These are phyloP conservation scores for Silurus meridionalis DNA, from an alignment of 2,113 vertebrate species.

Conservation along the genomic window DNA sequence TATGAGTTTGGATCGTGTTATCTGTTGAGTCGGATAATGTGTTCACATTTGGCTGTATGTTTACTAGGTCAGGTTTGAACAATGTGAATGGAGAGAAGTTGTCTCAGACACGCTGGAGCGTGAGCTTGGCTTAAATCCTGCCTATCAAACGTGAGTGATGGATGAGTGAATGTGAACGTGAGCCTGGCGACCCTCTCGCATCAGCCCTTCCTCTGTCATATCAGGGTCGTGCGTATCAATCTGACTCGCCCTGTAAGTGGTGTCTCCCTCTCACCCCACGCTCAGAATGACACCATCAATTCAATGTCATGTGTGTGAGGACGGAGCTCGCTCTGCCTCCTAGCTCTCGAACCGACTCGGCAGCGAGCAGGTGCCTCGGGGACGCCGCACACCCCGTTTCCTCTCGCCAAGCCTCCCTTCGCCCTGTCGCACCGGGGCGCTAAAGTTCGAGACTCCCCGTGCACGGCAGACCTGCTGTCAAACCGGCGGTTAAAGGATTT, in stretches of 20 bases:
- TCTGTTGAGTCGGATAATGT: background rate
- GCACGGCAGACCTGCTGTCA: slow-evolving; percentile 71
- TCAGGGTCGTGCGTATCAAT: slow-evolving; percentile 31
- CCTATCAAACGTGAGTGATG: slow-evolving; percentile 68
- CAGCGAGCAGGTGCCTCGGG: slow-evolving; percentile 73
- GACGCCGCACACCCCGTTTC: slow-evolving; percentile 62
- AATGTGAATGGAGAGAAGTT: background rate
- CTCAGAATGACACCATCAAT: slow-evolving; percentile 79
- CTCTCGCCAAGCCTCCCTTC: slow-evolving; percentile 54
- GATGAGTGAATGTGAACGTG: slow-evolving; percentile 80
- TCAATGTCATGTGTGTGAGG: slow-evolving; percentile 81
- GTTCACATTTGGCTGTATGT: background rate
- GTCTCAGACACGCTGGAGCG: slow-evolving; percentile 33
- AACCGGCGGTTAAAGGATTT: slow-evolving; percentile 77
- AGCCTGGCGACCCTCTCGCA: slow-evolving; percentile 52
- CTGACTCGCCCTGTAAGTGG: slow-evolving; percentile 81
- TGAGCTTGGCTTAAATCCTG: slow-evolving; percentile 56
- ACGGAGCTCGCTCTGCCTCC: slow-evolving; percentile 69
- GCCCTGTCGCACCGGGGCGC: slow-evolving; percentile 42
- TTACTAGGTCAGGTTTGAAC: background rate
- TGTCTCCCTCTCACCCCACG: slow-evolving; percentile 81
- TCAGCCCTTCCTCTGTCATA: slow-evolving; percentile 40
- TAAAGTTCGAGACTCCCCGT: slow-evolving; percentile 56
- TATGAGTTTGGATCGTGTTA: too few relatives aligned
- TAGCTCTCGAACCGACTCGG: slow-evolving; percentile 64